Percentiles rank a stretch among this genome's conserved stretches.
Conservation (phyloP, 2,888 invertebrate genomes). For the Antheraea assamensis region DNA sequence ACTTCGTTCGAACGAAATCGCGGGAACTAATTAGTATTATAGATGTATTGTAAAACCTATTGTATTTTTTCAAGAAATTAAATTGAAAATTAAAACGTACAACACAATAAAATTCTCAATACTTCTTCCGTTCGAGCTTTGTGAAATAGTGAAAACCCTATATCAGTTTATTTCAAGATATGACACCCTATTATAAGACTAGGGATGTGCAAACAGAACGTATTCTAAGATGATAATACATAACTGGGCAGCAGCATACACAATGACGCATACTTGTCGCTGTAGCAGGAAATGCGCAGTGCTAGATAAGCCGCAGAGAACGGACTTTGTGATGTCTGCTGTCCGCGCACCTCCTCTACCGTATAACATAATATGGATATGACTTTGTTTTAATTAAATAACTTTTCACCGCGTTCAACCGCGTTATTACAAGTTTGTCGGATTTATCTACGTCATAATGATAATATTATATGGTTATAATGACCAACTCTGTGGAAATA, state of each 20-base stretch:
- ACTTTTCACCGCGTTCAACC: not conserved
- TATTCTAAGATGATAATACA: slow-evolving; percentile 18
- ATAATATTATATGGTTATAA: too few species aligned
- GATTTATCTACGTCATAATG: not conserved
- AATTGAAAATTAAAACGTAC: too few species aligned
- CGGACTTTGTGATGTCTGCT: slow-evolving; percentile 79
- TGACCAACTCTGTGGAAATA: too few species aligned
- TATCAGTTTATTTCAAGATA: not conserved
- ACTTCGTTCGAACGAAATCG: too few species aligned
- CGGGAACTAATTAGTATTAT: too few species aligned
- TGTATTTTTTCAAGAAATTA: too few species aligned
- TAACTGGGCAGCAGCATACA: slow-evolving; percentile 35
- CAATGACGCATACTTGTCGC: slow-evolving; percentile 73
- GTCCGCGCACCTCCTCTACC: slow-evolving; percentile 70
- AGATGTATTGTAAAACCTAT: too few species aligned
- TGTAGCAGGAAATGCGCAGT: slow-evolving; percentile 73
- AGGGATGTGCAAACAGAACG: slow-evolving; percentile 14
- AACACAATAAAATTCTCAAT: too few species aligned
- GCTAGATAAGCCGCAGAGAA: slow-evolving; percentile 77
- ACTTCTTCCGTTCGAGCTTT: not conserved
- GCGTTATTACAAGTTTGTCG: not conserved
- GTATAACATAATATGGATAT: slow-evolving; percentile 50
- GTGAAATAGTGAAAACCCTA: not conserved
- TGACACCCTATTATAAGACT: not conserved
- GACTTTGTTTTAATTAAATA: slow-evolving; percentile 15